Conservation (phyloP, 2,797 vertebrate genomes). For the Sardinella longiceps region DNA sequence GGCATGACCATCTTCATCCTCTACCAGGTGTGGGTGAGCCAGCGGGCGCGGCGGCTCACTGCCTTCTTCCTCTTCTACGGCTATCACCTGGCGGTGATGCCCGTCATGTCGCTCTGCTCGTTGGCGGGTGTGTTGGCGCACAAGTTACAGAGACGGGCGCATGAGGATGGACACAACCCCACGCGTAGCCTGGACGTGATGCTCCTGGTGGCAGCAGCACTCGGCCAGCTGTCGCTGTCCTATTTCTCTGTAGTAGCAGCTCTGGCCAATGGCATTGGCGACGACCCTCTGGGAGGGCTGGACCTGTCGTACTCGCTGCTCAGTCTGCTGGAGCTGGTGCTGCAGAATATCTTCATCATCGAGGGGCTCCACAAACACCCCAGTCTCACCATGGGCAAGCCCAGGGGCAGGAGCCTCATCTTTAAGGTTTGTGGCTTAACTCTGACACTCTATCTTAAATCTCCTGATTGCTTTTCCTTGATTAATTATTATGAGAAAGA, state of each 20-base stretch:
- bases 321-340: constrained; percentile 82
- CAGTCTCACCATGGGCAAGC: constrained; percentile 34
- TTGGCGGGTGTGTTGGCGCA: constrained; percentile 77
- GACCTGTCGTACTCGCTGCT: constrained; percentile 83
- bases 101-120: constrained; percentile 78
- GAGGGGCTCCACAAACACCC: constrained; percentile 81
- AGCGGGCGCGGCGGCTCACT: constrained; percentile 39
- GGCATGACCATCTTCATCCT: constrained; percentile 79
- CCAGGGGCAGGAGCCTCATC: constrained; percentile 33
- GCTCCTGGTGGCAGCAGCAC: constrained; percentile 79
- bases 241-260: constrained; percentile 89
- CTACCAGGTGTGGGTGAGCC: constrained; percentile 81
- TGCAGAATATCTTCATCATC: constrained; percentile 91
- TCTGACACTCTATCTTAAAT: background rate
- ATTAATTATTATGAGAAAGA: too few relatives aligned
- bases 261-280: constrained; percentile 66
- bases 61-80: constrained; percentile 83
- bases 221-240: constrained; percentile 82
- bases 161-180: constrained; percentile 80
- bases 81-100: constrained; percentile 79
- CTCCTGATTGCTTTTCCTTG: too few relatives aligned
- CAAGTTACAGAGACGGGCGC: constrained; percentile 74
- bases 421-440: constrained; percentile 56
- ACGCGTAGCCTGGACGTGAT: constrained; percentile 86
- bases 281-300: constrained; percentile 71